Evolutionary conservation across 2,113 vertebrate species (phyloP).

Genomic region (Brachionichthys hirsutus): DNA sequence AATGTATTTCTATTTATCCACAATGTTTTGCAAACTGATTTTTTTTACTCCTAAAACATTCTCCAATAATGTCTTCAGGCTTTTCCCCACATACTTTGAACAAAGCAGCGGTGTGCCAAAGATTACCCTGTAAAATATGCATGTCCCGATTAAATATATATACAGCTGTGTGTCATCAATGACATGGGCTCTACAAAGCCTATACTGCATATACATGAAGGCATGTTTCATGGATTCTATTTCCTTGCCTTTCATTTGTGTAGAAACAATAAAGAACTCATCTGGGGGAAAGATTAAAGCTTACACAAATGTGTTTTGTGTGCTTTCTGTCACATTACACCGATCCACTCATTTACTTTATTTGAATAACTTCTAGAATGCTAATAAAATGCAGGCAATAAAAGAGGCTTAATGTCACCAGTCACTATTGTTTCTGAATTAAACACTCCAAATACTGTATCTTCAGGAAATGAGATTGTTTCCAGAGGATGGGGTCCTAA

Average conservation of each 20-base stretch:
- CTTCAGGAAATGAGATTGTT: constrained; percentile 76
- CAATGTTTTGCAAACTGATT: constrained; percentile 27
- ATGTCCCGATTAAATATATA: constrained; percentile 74
- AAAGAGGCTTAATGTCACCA: constrained; percentile 54
- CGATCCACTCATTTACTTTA: constrained; percentile 67
- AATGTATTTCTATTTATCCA: constrained; percentile 24
- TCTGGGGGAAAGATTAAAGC: constrained; percentile 71
- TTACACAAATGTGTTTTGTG: constrained; percentile 64
- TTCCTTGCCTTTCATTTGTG: constrained; percentile 69
- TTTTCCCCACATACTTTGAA: constrained; percentile 46
- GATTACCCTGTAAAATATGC: constrained; percentile 75
- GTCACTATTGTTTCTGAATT: constrained; percentile 73
- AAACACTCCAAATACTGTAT: constrained; percentile 70
- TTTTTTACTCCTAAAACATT: constrained; percentile 38
- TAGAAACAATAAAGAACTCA: constrained; percentile 68
- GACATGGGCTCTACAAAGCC: constrained; percentile 67
- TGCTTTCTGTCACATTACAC: constrained; percentile 55
- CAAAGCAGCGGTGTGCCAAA: constrained; percentile 67
- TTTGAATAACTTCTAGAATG: constrained; percentile 62
- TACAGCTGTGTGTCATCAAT: constrained; percentile 69
- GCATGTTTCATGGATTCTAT: constrained; percentile 54
- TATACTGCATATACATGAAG: constrained; percentile 37
- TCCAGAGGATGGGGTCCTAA: constrained; percentile 71
- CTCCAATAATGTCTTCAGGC: constrained; percentile 43
- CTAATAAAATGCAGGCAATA: constrained; percentile 63